Conservation (phyloP, 2,113 vertebrate species). For the Calyptomena viridis region DNA sequence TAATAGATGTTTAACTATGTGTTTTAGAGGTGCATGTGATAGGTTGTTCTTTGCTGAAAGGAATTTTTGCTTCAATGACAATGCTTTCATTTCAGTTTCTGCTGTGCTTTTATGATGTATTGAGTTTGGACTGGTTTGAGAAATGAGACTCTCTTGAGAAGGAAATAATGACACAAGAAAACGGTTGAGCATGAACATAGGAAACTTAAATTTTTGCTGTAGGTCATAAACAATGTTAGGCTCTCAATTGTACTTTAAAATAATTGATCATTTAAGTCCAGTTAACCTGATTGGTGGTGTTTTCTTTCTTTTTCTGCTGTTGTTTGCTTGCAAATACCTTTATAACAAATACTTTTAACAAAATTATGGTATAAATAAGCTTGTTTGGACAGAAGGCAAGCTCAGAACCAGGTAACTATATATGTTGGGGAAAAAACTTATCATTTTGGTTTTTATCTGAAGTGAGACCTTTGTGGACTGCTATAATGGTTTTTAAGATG, state of each 20-base stretch:
- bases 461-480: neutral
- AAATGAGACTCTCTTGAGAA: neutral
- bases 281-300: neutral
- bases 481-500: neutral
- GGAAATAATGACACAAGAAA: neutral
- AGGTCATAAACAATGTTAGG: neutral
- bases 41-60: neutral
- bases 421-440: neutral
- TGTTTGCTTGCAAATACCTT: neutral
- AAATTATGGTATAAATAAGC: neutral
- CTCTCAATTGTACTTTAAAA: neutral
- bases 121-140: neutral
- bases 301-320: neutral
- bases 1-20: neutral
- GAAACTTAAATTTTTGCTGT: neutral
- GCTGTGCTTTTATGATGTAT: neutral
- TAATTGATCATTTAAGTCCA: neutral
- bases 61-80: neutral
- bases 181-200: neutral
- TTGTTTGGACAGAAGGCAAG: neutral
- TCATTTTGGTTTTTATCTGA: neutral
- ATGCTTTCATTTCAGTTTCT: neutral
- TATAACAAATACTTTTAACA: accelerated
- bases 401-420: neutral
- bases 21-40: neutral